Evolutionary conservation across 1,140 invertebrate species (phyloP).

Genomic region (Tetragnatha versicolor): DNA sequence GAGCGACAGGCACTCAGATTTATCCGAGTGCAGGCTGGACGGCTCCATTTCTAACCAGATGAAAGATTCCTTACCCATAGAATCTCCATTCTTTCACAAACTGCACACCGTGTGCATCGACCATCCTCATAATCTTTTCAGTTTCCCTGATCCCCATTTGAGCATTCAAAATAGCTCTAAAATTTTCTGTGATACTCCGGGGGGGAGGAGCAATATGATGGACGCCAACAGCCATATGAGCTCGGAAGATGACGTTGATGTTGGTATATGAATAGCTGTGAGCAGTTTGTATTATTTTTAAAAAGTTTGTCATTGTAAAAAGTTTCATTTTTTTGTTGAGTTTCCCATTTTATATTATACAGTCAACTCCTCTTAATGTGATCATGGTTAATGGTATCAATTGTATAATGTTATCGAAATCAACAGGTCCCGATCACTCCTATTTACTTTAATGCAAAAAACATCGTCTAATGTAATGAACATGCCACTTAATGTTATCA

Average conservation of each 20-base stretch:
- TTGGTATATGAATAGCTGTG: conserved; percentile 46
- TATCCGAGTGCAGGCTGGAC: conserved; percentile 5
- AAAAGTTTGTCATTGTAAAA: too few species aligned
- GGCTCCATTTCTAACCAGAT: background rate
- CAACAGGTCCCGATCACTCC: too few species aligned
- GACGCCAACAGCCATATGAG: conserved; percentile 24
- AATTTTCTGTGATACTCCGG: conserved; percentile 19
- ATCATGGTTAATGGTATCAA: too few species aligned
- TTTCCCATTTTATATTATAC: too few species aligned
- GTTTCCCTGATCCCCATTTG: conserved; percentile 30
- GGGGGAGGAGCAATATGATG: background rate
- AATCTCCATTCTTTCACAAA: conserved; percentile 24
- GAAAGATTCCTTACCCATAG: conserved; percentile 1
- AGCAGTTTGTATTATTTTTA: conserved; percentile 53
- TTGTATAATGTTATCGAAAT: too few species aligned
- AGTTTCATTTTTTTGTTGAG: too few species aligned
- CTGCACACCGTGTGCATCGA: conserved; percentile 36
- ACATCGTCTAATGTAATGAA: too few species aligned
- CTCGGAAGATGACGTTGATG: conserved; percentile 47
- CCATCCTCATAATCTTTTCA: conserved; percentile 8
- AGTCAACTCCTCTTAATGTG: too few species aligned
- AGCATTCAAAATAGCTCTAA: conserved; percentile 13
- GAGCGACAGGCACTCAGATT: background rate
- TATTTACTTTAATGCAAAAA: too few species aligned
- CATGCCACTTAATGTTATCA: too few species aligned